Conservation (phyloP, 2,113 vertebrate genomes). For the Plecturocebus donacophilus region DNA sequence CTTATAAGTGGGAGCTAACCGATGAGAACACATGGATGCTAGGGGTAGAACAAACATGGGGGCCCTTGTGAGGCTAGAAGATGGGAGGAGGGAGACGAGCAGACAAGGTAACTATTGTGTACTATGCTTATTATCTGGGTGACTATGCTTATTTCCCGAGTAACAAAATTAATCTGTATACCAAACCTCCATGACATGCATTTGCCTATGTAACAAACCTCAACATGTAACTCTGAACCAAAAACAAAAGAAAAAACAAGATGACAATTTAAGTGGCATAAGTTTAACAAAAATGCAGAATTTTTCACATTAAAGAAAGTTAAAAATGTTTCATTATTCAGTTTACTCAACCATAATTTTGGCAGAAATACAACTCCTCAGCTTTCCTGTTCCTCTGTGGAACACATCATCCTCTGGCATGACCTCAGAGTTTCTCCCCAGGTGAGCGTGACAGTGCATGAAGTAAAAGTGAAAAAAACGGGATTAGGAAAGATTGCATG, state of each 20-base stretch:
- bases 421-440: neutral
- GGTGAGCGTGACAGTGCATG: neutral
- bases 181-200: no score
- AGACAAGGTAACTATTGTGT: no score
- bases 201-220: no score
- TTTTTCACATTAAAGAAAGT: neutral
- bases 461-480: neutral
- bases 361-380: neutral
- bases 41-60: no score
- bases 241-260: neutral
- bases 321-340: neutral
- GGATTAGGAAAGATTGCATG: neutral
- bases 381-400: neutral
- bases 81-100: no score
- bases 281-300: neutral
- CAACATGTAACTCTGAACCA: no score
- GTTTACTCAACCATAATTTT: neutral
- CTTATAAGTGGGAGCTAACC: no score
- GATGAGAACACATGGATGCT: no score
- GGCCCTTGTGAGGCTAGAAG: no score
- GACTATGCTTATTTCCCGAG: no score
- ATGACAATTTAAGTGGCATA: slow-evolving; percentile 17
- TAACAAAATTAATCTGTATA: no score
- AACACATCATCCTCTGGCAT: neutral
- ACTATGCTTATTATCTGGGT: no score